phyloP scores from a whole-genome alignment of 2,113 vertebrate genomes.

The Castor canadensis region DNA sequence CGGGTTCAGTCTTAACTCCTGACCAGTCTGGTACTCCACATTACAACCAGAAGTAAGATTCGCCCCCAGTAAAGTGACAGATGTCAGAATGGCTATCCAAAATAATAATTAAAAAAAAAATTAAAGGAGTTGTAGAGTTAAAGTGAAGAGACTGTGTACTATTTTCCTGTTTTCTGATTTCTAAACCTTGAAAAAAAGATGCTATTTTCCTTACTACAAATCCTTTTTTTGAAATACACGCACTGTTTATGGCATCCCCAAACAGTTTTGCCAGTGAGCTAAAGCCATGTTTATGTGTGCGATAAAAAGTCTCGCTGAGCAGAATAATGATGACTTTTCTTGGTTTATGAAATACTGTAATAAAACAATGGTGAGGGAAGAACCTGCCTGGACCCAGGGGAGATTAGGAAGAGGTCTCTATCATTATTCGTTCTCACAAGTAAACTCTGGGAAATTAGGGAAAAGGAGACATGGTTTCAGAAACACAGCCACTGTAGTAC shows the following conservation, averaged over 20 bases:
- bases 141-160: background rate
- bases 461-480: conserved; percentile 45
- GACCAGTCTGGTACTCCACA: too few species aligned
- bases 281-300: background rate
- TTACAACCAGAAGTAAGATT: background rate
- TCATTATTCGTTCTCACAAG: background rate
- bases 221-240: background rate
- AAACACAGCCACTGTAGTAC: background rate
- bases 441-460: background rate
- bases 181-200: background rate
- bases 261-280: background rate
- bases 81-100: background rate
- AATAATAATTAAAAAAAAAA: background rate
- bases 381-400: conserved; percentile 20
- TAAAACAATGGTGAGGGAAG: conserved; percentile 31
- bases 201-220: background rate
- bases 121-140: background rate
- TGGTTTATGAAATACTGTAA: background rate
- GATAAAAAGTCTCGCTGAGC: background rate
- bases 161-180: conserved; percentile 15
- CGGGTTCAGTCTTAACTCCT: background rate
- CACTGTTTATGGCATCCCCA: background rate
- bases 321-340: background rate
- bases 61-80: background rate
- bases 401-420: conserved; percentile 4